Percentiles rank a stretch among this genome's conserved stretches.
phyloP scores from a whole-genome alignment of 2,888 invertebrate genomes.

The Phyto melanocephala region DNA sequence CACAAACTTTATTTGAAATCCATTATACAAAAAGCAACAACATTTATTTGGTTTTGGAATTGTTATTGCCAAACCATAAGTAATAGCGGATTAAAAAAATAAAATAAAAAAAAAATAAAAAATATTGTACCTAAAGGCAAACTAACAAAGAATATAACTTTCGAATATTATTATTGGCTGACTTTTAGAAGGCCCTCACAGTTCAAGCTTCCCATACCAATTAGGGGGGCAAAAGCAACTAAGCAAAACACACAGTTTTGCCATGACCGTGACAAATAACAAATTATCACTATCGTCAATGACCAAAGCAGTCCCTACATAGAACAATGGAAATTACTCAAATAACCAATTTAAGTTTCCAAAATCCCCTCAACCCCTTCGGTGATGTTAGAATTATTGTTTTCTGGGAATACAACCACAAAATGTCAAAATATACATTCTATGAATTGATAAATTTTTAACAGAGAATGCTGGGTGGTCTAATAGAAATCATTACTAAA shows the following conservation, averaged over 20 bases:
- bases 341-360: slow-evolving; percentile 1
- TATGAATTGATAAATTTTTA: slow-evolving; percentile 1
- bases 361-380: not conserved
- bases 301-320: not conserved
- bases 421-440: not conserved
- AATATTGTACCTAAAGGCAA: not conserved
- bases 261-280: slow-evolving; percentile 40
- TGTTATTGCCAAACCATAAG: not conserved
- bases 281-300: slow-evolving; percentile 14
- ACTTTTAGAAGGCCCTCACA: not conserved
- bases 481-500: slow-evolving; percentile 26
- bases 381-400: slow-evolving; percentile 1
- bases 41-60: too few species aligned
- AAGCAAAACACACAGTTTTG: not conserved
- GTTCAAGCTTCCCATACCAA: not conserved
- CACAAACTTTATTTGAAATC: not conserved
- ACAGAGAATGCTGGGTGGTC: slow-evolving; percentile 10
- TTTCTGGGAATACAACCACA: not conserved
- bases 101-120: not conserved
- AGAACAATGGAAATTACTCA: not conserved
- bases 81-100: too few species aligned
- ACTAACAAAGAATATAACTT: not conserved
- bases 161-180: not conserved
- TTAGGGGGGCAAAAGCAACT: not conserved
- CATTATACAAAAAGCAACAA: not conserved